These are phyloP conservation scores for Mirounga angustirostris DNA, from an alignment of 2,113 vertebrate genomes.

Conservation along the genomic window DNA sequence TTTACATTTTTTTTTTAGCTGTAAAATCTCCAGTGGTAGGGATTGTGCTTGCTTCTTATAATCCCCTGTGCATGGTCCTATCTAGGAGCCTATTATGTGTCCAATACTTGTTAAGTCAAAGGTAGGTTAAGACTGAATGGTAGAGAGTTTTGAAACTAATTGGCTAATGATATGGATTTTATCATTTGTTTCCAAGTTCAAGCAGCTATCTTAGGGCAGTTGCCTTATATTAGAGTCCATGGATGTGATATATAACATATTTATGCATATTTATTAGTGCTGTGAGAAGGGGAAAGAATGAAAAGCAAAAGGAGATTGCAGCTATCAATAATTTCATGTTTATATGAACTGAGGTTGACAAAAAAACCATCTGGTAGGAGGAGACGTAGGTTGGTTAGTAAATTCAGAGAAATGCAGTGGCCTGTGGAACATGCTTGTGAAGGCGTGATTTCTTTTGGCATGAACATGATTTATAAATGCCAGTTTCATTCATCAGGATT, in stretches of 20 bases:
- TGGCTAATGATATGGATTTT: background rate
- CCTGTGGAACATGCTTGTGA: background rate
- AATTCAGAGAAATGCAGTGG: conserved; percentile 23
- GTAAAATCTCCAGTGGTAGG: background rate
- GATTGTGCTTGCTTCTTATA: background rate
- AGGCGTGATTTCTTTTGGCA: conserved; percentile 32
- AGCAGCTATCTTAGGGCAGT: background rate
- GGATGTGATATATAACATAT: background rate
- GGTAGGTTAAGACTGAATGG: background rate
- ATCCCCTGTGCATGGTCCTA: background rate
- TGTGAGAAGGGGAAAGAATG: background rate
- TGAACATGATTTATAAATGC: conserved; percentile 52
- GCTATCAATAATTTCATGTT: background rate
- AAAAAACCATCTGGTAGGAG: background rate
- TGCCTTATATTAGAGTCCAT: background rate
- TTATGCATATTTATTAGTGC: background rate
- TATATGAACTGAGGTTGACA: background rate
- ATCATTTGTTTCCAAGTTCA: background rate
- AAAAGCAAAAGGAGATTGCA: background rate
- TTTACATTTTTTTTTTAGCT: background rate
- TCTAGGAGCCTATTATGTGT: background rate
- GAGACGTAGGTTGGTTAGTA: background rate
- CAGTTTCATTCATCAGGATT: conserved; percentile 57
- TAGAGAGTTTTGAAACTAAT: background rate
- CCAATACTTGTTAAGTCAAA: background rate